Conservation (phyloP, 2,888 invertebrate species). For the Apodemia duryi region DNA sequence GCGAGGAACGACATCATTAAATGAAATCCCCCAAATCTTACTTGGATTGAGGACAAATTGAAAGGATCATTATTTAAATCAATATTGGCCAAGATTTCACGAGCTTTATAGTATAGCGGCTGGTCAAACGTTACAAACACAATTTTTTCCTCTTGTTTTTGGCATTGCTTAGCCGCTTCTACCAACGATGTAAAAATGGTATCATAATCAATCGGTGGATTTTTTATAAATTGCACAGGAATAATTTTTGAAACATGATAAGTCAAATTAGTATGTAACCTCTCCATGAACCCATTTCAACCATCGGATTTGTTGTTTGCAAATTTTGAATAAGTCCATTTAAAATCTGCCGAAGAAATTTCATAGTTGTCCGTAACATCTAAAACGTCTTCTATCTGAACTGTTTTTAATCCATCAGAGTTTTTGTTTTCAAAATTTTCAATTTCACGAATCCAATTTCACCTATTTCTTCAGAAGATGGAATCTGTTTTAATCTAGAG, state of each 20-base stretch:
- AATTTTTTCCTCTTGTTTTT: constrained; percentile 33
- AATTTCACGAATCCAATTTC: constrained; percentile 4
- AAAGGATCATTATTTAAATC: constrained; percentile 28
- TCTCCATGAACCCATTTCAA: constrained; percentile 4
- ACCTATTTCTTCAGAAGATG: constrained; percentile 1
- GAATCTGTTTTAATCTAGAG: constrained; percentile 3
- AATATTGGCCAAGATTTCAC: constrained; percentile 37
- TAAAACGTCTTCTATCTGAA: constrained; percentile 31
- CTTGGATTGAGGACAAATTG: constrained; percentile 30
- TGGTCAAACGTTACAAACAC: constrained; percentile 42
- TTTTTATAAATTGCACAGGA: constrained; percentile 20
- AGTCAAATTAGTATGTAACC: constrained; percentile 2
- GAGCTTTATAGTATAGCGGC: constrained; percentile 40
- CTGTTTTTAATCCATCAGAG: background rate
- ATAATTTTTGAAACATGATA: background rate
- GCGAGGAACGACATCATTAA: constrained; percentile 42
- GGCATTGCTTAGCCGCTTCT: constrained; percentile 26
- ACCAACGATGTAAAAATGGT: constrained; percentile 41
- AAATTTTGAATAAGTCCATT: constrained; percentile 36
- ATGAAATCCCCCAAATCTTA: constrained; percentile 48
- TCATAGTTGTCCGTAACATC: constrained; percentile 31
- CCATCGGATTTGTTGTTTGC: constrained; percentile 30
- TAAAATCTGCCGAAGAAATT: constrained; percentile 36
- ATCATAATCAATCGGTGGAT: constrained; percentile 35
- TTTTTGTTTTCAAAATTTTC: background rate